phyloP scores from a whole-genome alignment of 2,888 invertebrate species.

The Polyploca ridens region DNA sequence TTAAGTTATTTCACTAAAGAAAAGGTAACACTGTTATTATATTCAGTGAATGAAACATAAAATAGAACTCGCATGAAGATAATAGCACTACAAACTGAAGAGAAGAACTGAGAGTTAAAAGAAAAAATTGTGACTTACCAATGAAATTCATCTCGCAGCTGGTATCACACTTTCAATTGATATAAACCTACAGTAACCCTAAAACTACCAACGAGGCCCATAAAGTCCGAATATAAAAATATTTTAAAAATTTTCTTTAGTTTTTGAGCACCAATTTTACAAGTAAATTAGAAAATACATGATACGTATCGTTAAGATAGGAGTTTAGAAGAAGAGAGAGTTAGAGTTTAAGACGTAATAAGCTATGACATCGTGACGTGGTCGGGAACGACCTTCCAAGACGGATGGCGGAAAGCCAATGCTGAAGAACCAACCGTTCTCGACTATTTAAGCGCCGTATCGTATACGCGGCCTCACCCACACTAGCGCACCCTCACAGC shows the following conservation, averaged over 20 bases:
- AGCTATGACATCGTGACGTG: constrained; percentile 65
- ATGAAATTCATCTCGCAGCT: constrained; percentile 75
- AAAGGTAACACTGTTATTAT: too few species aligned
- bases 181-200: constrained; percentile 37
- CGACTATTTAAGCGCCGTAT: constrained; percentile 57
- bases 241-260: constrained; percentile 54
- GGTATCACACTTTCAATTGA: constrained; percentile 54
- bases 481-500: constrained; percentile 30
- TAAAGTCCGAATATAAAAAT: constrained; percentile 74
- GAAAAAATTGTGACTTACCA: constrained; percentile 60
- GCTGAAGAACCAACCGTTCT: constrained; percentile 43
- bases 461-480: constrained; percentile 36
- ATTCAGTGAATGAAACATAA: not conserved
- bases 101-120: not conserved
- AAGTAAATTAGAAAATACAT: constrained; percentile 68
- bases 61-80: too few species aligned
- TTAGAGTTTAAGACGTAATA: constrained; percentile 35
- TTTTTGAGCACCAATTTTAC: constrained; percentile 79
- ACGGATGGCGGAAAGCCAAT: constrained; percentile 66
- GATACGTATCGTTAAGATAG: constrained; percentile 78
- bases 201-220: constrained; percentile 68
- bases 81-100: not conserved
- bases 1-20: too few species aligned
- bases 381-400: constrained; percentile 58
- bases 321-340: constrained; percentile 57